Base-by-base conservation (phyloP, 2,797 vertebrate species). In the Chlorospingus semifuscus region DNA sequence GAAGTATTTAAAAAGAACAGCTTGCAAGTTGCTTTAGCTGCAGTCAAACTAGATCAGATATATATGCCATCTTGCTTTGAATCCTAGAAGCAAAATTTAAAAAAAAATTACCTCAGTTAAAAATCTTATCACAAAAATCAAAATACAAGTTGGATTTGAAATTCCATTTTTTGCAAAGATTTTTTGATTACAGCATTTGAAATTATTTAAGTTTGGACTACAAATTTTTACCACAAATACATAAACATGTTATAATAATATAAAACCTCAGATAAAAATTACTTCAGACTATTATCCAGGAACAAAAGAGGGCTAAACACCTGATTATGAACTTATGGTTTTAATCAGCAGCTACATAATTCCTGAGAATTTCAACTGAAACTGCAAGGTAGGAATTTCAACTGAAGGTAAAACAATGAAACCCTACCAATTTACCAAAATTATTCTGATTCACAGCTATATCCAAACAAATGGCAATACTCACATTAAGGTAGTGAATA, bases 401-500 rank as follows among this genome's bases (percentile, higher is more conserved):
- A 3, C 8, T 76, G 10, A 77, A 56, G 34, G 23, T 6, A n/a
- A 41, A 5, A 71, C 32, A 72, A 53, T 47, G 32, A 53, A 59
- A 53, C 41, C 8, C 11, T 50, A 52, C 9, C 30, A 39, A 9
- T 83, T 61, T 34, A 85, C 15, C 16, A 76, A 63, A 42, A 23
- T 34, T 47, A 80, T 83, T 53, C 47, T 65, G 44, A 74, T 5
- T 12, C 24, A 72, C 12, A 76, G 27, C 37, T 41, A 21, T 46
- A 82, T 21, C 46, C 65, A 86, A 81, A 88, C 49, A 71, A 6
- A 66, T 1, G 17, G 69, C 5, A 47, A 87, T 94, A 98, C 98
- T 98, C 95, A 99, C 99, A 39, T 99, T 99, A 75, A 99, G 98
- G 57, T 98, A 98, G 19, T 98, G 82, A 97, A 99, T 99, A 80